phyloP scores from a whole-genome alignment of 1,140 invertebrate genomes.

The Probaryconus sp. region DNA sequence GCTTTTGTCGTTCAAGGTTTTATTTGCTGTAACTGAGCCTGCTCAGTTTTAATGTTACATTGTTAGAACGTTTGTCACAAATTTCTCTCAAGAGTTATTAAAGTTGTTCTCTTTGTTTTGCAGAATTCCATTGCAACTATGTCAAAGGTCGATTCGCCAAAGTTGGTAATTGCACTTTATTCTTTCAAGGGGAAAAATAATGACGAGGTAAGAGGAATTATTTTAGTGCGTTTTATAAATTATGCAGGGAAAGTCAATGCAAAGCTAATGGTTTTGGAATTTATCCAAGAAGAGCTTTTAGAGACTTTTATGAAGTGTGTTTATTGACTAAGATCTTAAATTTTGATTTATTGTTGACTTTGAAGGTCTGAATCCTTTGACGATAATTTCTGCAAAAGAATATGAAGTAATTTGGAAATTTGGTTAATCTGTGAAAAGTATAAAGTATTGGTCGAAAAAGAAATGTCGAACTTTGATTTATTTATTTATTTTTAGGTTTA shows the following conservation, averaged over 20 bases:
- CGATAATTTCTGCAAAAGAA: no score
- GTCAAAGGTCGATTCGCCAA: slow-evolving; percentile 80
- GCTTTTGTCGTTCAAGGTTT: slow-evolving; percentile 42
- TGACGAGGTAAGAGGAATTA: slow-evolving; percentile 87
- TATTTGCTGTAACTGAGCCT: neutral
- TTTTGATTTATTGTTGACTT: no score
- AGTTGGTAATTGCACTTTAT: slow-evolving; percentile 92
- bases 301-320: no score
- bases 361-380: no score
- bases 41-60: no score
- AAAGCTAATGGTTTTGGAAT: slow-evolving; percentile 33
- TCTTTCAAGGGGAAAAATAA: slow-evolving; percentile 97
- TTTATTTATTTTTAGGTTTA: neutral
- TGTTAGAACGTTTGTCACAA: no score
- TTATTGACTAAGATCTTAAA: no score
- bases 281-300: slow-evolving; percentile 33
- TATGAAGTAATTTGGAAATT: no score
- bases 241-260: neutral
- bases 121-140: slow-evolving; percentile 58
- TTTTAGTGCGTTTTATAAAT: neutral
- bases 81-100: no score
- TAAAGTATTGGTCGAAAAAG: no score
- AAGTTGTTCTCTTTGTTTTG: slow-evolving; percentile 26
- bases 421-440: no score
- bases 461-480: no score